These are phyloP conservation scores for Pseudomugil gertrudae DNA, from an alignment of 2,797 vertebrate species.

Conservation along the genomic window DNA sequence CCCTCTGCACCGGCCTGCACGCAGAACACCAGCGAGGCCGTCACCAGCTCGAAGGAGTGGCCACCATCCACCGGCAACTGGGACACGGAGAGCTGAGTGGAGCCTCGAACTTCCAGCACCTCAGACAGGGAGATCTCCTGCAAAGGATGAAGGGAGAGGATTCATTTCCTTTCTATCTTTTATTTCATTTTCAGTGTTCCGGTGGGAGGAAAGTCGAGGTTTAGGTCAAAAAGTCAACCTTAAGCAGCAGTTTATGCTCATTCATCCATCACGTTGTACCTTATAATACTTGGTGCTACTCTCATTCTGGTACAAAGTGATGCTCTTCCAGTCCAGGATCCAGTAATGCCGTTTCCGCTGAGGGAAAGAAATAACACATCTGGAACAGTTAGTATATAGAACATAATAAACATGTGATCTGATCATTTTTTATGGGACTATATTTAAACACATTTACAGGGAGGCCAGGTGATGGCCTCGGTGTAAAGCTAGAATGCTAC, in stretches of 20 bases:
- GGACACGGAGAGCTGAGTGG: constrained; percentile 54
- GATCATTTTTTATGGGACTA: too few relatives aligned
- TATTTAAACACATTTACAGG: background rate
- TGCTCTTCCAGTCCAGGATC: constrained; percentile 80
- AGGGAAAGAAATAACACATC: background rate
- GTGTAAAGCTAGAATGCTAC: background rate
- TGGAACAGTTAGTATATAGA: background rate
- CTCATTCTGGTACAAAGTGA: constrained; percentile 82
- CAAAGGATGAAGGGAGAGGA: background rate
- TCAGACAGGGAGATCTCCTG: constrained; percentile 81
- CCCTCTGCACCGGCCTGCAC: constrained; percentile 63
- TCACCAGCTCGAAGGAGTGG: constrained; percentile 81
- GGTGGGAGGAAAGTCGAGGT: too few relatives aligned
- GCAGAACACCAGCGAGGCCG: constrained; percentile 72
- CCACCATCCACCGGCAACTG: background rate
- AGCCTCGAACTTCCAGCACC: constrained; percentile 78
- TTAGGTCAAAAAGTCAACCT: background rate
- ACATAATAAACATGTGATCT: too few relatives aligned
- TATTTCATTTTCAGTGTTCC: background rate
- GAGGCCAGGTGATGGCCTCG: background rate
- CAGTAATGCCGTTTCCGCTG: constrained; percentile 86
- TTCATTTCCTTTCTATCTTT: background rate
- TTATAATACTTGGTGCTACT: constrained; percentile 82
- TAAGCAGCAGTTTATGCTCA: background rate
- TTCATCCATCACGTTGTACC: constrained; percentile 52